These are phyloP conservation scores for Varecia variegata DNA, from an alignment of 2,797 vertebrate species.

Conservation along the genomic window DNA sequence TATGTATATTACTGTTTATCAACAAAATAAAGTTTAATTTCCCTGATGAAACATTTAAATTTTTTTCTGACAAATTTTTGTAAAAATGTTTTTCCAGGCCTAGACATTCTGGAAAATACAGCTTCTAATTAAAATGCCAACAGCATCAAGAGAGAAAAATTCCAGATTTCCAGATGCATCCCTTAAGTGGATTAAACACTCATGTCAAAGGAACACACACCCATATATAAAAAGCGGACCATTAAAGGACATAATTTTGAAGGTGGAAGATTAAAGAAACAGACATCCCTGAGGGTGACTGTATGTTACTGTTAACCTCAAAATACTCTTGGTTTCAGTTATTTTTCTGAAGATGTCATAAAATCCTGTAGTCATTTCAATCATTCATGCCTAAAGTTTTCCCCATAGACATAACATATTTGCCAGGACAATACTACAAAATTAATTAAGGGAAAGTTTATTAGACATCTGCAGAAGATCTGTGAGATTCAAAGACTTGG, in stretches of 20 bases:
- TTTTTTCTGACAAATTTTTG: neutral
- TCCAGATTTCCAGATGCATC: neutral
- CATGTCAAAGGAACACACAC: neutral
- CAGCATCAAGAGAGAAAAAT: neutral
- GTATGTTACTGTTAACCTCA: neutral
- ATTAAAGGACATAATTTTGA: conserved; percentile 18
- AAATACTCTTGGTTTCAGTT: conserved; percentile 31
- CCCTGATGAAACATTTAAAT: neutral
- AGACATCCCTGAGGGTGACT: neutral
- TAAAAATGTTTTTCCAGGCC: neutral
- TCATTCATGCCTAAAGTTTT: conserved; percentile 29
- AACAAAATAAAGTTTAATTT: neutral
- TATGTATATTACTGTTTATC: neutral
- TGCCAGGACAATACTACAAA: neutral
- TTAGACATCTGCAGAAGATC: conserved; percentile 44
- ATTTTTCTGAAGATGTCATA: conserved; percentile 48
- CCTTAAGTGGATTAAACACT: conserved; percentile 36
- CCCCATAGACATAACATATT: conserved; percentile 32
- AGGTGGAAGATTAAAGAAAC: conserved; percentile 46
- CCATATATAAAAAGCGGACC: neutral
- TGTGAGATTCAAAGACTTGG: neutral
- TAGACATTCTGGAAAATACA: neutral
- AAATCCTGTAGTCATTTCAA: conserved; percentile 35
- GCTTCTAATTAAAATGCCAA: conserved; percentile 13
- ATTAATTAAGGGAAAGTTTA: neutral